Conservation (phyloP, 2,888 invertebrate species). For the Nysson spinosus region DNA sequence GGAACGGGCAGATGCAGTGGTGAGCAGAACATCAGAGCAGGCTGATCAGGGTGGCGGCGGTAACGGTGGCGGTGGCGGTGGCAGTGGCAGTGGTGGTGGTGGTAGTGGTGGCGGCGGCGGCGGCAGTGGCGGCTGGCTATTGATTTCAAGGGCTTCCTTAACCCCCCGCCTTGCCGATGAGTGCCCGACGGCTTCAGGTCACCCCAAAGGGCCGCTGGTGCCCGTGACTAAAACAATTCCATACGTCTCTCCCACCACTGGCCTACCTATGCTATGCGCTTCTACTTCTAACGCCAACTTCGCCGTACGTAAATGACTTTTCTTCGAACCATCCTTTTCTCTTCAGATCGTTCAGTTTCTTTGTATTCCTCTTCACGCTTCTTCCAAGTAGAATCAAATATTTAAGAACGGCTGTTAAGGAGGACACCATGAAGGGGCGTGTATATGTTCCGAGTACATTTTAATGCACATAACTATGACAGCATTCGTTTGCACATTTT, state of each 20-base stretch:
- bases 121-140: slow-evolving; percentile 76
- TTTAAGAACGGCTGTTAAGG: too few species aligned
- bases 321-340: neutral
- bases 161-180: slow-evolving; percentile 65
- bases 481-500: too few species aligned
- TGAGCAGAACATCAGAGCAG: too few species aligned
- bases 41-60: slow-evolving; percentile 73
- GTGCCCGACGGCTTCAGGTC: slow-evolving; percentile 72
- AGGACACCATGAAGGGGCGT: too few species aligned
- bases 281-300: neutral
- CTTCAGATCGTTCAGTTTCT: neutral
- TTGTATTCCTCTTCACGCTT: too few species aligned
- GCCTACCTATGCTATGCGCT: neutral
- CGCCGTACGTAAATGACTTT: neutral
- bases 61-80: slow-evolving; percentile 74
- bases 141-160: slow-evolving; percentile 77
- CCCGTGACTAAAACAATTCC: slow-evolving; percentile 64
- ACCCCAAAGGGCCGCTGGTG: slow-evolving; percentile 65
- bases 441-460: too few species aligned
- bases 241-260: slow-evolving; percentile 26
- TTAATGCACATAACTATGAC: too few species aligned
- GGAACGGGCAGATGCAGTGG: slow-evolving; percentile 68
- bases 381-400: too few species aligned
- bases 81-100: too few species aligned
- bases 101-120: slow-evolving; percentile 72